Percentiles rank a stretch among this genome's conserved stretches.
phyloP scores from a whole-genome alignment of 2,888 invertebrate species.

The Philereme transversata region DNA sequence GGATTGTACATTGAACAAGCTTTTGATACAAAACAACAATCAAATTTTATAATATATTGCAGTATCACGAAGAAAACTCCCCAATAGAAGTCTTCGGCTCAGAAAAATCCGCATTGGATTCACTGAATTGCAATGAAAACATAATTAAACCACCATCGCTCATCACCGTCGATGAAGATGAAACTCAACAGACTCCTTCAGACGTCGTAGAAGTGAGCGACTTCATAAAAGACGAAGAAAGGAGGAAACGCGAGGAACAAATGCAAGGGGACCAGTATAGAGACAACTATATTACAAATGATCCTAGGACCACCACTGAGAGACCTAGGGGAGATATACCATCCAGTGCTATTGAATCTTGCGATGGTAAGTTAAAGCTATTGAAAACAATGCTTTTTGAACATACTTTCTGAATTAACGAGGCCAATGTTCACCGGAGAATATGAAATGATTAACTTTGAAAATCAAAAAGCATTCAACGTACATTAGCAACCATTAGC shows the following conservation, averaged over 20 bases:
- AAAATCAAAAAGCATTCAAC: too few relatives aligned
- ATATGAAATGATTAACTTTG: too few relatives aligned
- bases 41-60: conserved; percentile 24
- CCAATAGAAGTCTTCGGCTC: conserved; percentile 81
- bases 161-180: conserved; percentile 53
- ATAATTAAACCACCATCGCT: conserved; percentile 57
- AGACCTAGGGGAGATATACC: conserved; percentile 74
- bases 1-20: too few relatives aligned
- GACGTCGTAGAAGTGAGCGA: conserved; percentile 72
- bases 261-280: conserved; percentile 76
- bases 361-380: conserved; percentile 63
- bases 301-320: conserved; percentile 40
- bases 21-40: not conserved
- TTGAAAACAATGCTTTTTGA: too few relatives aligned
- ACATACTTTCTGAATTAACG: too few relatives aligned
- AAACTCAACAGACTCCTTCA: conserved; percentile 37
- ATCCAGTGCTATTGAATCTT: conserved; percentile 70
- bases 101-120: conserved; percentile 75
- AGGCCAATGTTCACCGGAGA: too few relatives aligned
- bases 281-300: conserved; percentile 40
- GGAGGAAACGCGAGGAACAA: conserved; percentile 63
- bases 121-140: conserved; percentile 73
- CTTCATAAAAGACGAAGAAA: conserved; percentile 64
- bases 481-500: too few relatives aligned
- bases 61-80: conserved; percentile 86